Evolutionary conservation across 2,797 vertebrate genomes (phyloP).

Genomic region (Ceryle rudis): DNA sequence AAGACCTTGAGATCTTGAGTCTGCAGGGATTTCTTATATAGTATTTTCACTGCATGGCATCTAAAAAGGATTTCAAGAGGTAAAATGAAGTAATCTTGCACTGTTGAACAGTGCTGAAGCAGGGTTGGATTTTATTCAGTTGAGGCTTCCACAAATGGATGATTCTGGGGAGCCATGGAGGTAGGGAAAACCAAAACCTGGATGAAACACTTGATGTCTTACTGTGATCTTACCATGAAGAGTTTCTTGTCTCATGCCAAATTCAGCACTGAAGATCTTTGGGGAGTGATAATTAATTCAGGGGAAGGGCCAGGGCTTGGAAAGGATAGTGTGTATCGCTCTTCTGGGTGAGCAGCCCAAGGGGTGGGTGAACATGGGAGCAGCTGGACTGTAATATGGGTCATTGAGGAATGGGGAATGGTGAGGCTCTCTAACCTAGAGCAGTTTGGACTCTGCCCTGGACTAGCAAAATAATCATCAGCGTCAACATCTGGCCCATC

Average conservation of each 20-base stretch:
- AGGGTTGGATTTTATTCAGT: background rate
- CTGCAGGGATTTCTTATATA: background rate
- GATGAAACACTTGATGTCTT: background rate
- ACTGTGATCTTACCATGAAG: background rate
- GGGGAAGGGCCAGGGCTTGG: background rate
- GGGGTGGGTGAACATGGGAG: background rate
- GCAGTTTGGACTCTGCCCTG: background rate
- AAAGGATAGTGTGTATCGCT: background rate
- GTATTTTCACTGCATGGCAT: background rate
- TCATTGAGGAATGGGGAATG: background rate
- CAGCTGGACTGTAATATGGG: background rate
- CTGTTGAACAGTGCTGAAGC: background rate
- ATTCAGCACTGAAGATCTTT: background rate
- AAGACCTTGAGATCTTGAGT: background rate
- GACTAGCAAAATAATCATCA: background rate
- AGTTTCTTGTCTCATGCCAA: background rate
- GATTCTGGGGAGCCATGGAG: background rate
- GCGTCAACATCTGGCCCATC: conserved; percentile 47
- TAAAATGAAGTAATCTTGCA: background rate
- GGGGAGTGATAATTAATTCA: background rate
- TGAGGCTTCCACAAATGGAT: background rate
- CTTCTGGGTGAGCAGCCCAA: background rate
- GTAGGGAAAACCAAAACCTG: background rate
- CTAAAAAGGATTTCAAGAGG: background rate
- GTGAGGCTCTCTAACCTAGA: background rate